phyloP scores from a whole-genome alignment of 2,797 vertebrate species.

The Clarias platycephalus region DNA sequence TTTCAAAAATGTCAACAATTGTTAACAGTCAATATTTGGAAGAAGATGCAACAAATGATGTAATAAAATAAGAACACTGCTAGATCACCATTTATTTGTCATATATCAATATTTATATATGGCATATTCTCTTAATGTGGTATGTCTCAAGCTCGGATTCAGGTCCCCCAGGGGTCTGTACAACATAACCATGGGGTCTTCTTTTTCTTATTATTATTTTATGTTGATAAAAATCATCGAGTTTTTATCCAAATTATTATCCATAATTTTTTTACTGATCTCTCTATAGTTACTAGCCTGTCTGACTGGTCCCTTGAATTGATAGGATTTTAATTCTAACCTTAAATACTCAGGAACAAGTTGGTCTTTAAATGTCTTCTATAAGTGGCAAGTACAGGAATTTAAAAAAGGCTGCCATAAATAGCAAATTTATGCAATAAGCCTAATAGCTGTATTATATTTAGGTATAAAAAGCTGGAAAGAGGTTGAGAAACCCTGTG shows the following conservation, averaged over 20 bases:
- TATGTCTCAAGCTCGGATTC: not conserved
- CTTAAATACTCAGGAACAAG: not conserved
- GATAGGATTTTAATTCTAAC: not conserved
- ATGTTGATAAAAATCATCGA: not conserved
- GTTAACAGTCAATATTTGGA: not conserved
- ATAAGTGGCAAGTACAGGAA: not conserved
- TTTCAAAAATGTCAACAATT: slow-evolving; percentile 11
- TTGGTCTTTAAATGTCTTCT: no score
- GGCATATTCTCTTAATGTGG: not conserved
- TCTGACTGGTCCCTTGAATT: not conserved
- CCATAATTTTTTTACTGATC: not conserved
- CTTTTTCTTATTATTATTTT: not conserved
- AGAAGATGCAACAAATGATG: not conserved
- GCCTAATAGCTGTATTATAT: not conserved
- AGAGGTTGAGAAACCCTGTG: not conserved
- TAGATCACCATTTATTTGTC: not conserved
- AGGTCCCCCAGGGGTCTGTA: not conserved
- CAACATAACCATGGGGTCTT: not conserved
- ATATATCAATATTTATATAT: not conserved
- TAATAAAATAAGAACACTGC: slow-evolving; percentile 10
- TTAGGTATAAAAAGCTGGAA: not conserved
- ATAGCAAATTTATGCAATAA: not conserved
- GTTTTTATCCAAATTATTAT: slow-evolving; percentile 13
- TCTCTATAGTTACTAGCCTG: not conserved
- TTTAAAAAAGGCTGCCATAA: not conserved